These are phyloP conservation scores for Columba livia DNA, from an alignment of 2,113 vertebrate genomes.

Conservation along the genomic window DNA sequence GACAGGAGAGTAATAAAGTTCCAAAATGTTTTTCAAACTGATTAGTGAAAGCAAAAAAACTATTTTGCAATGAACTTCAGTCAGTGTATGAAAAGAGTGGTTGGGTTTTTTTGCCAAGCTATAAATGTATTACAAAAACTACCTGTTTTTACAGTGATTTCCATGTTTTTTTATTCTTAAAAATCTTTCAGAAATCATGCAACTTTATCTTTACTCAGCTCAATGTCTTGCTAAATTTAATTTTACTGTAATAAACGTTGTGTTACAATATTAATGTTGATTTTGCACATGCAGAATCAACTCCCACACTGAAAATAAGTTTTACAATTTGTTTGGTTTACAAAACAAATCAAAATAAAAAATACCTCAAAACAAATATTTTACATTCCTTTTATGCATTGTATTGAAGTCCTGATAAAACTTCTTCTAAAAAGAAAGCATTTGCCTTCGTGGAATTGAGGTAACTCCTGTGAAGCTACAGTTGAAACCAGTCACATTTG, in stretches of 20 bases:
- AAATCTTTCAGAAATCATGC: neutral
- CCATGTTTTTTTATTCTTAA: neutral
- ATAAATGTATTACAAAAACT: neutral
- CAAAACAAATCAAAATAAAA: conserved; percentile 60
- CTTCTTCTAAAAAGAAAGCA: conserved; percentile 51
- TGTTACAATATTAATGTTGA: conserved; percentile 23
- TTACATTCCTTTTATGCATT: conserved; percentile 60
- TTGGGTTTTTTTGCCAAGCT: neutral
- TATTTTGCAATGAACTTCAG: neutral
- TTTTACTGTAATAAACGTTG: neutral
- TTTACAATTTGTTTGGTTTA: conserved; percentile 53
- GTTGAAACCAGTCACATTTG: conserved; percentile 47
- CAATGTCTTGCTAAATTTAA: neutral
- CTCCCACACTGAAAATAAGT: conserved; percentile 33
- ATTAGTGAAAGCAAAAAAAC: neutral
- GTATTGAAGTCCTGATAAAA: conserved; percentile 42
- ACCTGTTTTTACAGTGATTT: neutral
- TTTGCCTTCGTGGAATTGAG: conserved; percentile 57
- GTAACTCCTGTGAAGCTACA: conserved; percentile 51
- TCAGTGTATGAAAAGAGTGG: neutral
- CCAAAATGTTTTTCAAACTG: neutral
- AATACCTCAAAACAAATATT: conserved; percentile 59
- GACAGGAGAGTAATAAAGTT: neutral
- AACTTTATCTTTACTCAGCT: neutral
- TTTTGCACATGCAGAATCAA: conserved; percentile 48